Conservation (phyloP, 2,113 vertebrate species). For the Nothocercus nigrocapillus region DNA sequence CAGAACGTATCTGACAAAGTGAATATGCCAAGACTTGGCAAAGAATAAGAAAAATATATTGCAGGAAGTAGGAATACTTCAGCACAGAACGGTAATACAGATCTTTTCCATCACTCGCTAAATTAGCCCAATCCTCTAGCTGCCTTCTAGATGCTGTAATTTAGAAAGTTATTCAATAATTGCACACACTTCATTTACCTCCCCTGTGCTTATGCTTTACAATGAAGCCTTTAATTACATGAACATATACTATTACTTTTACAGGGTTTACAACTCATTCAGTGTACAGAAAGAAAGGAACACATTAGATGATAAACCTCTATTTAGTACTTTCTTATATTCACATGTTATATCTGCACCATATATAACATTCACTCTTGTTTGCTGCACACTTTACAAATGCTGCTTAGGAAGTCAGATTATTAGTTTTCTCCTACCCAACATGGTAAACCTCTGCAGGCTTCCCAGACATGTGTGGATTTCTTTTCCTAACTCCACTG, state of each 20-base stretch:
- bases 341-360: not conserved
- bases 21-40: not conserved
- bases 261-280: not conserved
- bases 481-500: not conserved
- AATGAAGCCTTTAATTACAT: conserved; percentile 34
- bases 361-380: not conserved
- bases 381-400: not conserved
- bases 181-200: conserved; percentile 9
- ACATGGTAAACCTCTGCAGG: not conserved
- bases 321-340: not conserved
- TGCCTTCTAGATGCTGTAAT: conserved; percentile 29
- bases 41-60: not conserved
- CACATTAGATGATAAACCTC: not conserved
- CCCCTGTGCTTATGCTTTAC: not conserved
- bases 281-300: not conserved
- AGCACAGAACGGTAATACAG: not conserved
- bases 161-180: conserved; percentile 47
- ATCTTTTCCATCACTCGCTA: not conserved
- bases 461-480: not conserved
- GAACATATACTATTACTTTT: conserved; percentile 21
- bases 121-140: not conserved
- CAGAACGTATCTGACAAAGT: not conserved
- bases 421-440: not conserved
- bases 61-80: not conserved
- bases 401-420: not conserved